Base-by-base conservation (phyloP, 2,113 vertebrate genomes). In the Scalopus aquaticus region DNA sequence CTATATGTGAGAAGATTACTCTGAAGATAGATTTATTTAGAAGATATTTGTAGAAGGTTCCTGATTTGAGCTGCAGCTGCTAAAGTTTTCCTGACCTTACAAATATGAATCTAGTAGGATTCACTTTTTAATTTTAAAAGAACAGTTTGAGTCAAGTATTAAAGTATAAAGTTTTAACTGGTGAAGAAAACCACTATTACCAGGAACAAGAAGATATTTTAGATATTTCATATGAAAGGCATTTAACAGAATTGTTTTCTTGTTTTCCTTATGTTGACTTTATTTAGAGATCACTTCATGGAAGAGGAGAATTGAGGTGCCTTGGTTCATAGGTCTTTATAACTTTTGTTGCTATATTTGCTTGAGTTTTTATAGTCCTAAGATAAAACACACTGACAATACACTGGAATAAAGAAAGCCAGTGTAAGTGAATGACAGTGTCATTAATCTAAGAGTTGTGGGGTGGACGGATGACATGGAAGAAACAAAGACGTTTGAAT, bases 1-100 rank as follows among this genome's bases (percentile, higher is more conserved):
- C 39, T 51, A 1, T 17, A 3, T 37, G 12, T 87, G 84, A 92
- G 54, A 39, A 10, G 20, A 62, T 79, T 54, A 30, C 54, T 72
- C 12, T 72, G 37, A 64, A n/a, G n/a, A 46, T 72, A 28, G 22
- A 89, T 96, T 94, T 96, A 77, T 26, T 76, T 79, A 56, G 69
- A 30, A 79, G 58, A 20, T 92, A 65, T 88, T 42, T 79, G 13
- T 30, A 54, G 85, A 28, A 0, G 49, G 58, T 89, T 97, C 54
- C 72, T 80, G 65, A 9, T 90, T 79, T 73, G 77, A 73, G 49
- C n/a, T n/a, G n/a, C n/a, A n/a, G n/a, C n/a, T n/a, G 62, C 42
- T 74, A 72, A 12, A 6, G n/a, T 49, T 56, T 74, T 58, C 35
- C 28, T 89, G 56, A 73, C 2, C 62, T 92, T n/a, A 56, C 49